Evolutionary conservation across 2,113 vertebrate species (phyloP).

Genomic region (Tiliqua scincoides): DNA sequence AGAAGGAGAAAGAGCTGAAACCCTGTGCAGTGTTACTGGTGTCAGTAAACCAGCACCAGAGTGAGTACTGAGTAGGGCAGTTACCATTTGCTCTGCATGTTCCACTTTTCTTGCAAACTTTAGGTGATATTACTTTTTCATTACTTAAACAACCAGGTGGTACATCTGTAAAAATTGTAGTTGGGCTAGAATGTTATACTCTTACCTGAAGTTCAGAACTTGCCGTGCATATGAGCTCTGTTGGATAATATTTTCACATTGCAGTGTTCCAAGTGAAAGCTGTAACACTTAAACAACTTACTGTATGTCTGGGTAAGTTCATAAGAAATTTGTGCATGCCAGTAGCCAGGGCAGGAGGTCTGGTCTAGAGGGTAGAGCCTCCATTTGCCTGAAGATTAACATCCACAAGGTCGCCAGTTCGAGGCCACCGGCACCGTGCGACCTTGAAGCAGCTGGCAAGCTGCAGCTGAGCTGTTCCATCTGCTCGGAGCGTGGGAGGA

Average conservation of each 20-base stretch:
- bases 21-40: not conserved
- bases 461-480: too few species aligned
- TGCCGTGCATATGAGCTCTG: not conserved
- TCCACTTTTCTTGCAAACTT: slow-evolving; percentile 21
- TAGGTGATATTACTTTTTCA: not conserved
- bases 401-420: too few species aligned
- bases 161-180: not conserved
- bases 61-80: slow-evolving; percentile 13
- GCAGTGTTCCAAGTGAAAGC: not conserved
- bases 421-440: too few species aligned
- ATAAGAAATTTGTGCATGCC: not conserved
- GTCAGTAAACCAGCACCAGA: not conserved
- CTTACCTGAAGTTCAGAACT: not conserved
- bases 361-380: too few species aligned
- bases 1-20: slow-evolving; percentile 21
- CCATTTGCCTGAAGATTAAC: too few species aligned
- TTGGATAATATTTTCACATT: not conserved
- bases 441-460: too few species aligned
- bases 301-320: not conserved
- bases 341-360: too few species aligned
- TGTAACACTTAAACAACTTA: not conserved
- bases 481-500: too few species aligned
- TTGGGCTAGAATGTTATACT: not conserved
- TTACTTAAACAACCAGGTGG: not conserved
- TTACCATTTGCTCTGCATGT: slow-evolving; percentile 35